Evolutionary conservation across 53 echinoderm and acorn worm genomes (phyloP), one percentile per base, ranked within the genome.

Genomic region (Holothuria scabra): DNA sequence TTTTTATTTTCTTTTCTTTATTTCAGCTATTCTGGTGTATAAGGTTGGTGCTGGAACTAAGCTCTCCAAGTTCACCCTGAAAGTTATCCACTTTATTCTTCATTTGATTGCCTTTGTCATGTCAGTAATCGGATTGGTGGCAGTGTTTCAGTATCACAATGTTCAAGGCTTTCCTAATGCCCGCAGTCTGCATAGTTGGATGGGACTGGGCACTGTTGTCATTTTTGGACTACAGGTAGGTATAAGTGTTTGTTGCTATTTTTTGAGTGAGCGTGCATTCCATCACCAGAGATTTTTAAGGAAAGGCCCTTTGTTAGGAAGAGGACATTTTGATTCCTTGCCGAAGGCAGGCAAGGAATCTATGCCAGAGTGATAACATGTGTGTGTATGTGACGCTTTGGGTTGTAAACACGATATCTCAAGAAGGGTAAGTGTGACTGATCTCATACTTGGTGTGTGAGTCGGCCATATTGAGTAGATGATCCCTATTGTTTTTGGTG

Each of bases 181-280:
- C 59, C 94, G 92, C 87, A 86, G 86, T n/a, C 76, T 97, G 19
- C 97, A 97, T 59, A 97, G 97, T 79, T 97, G 97, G 97, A 34
- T 94, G 31, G 97, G 97, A 10, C 62, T 97, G 4, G 28, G 79
- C 26, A 92, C 97, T 0, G 92, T 92, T 33, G 23, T 70, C 37
- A 83, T 97, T 74, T 94, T 93, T 66, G 83, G 87, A 4, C 55
- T 90, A 13, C 94, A 97, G 97, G 97, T 94, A 82, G 38, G 60
- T 56, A 22, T 2, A 3, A 41, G 10, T 10, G 7, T 41, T 41
- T 41, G 8, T 41, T 41, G 41, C 7, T 41, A n/a, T 52, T 52
- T 48, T 16, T 18, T 52, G 52, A n/a, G n/a, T 52, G 1, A 2
- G 52, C 18, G 1, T 41, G 41, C 6, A 41, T 41, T 41, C 41